Conservation (phyloP, 1,140 invertebrate genomes). For the Cherax destructor region DNA sequence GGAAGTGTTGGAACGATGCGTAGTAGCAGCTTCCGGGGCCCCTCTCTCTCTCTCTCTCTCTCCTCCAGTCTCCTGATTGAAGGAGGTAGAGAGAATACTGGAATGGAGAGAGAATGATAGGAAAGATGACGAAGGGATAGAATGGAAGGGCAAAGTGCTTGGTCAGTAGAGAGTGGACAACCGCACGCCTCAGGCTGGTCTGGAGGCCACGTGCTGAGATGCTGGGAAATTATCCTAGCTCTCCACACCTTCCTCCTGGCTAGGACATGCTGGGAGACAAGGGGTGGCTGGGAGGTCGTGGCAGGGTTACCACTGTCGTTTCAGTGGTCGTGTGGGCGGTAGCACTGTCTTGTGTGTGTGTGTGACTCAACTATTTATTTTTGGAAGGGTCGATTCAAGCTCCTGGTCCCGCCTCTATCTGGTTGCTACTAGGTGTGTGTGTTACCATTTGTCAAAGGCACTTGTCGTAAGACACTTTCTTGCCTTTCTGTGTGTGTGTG, state of each 20-base stretch:
- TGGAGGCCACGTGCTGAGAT: slow-evolving; percentile 46
- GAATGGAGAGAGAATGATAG: neutral
- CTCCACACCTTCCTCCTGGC: neutral
- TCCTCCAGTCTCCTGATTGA: neutral
- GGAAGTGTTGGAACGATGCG: slow-evolving; percentile 13
- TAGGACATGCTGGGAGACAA: neutral
- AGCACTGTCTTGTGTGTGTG: no score
- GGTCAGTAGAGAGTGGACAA: slow-evolving; percentile 38
- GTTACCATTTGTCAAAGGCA: no score
- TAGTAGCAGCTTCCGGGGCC: slow-evolving; percentile 15
- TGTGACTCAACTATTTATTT: no score
- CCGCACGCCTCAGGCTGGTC: slow-evolving; percentile 33
- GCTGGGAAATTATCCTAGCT: slow-evolving; percentile 8
- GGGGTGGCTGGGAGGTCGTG: neutral
- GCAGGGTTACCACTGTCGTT: neutral
- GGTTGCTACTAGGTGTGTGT: no score
- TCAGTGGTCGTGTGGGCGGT: no score
- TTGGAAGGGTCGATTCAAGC: no score
- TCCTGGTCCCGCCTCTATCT: no score
- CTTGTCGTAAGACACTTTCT: no score
- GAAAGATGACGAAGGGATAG: neutral
- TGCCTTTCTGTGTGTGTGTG: no score
- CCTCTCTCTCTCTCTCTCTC: no score
- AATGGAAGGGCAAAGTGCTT: neutral
- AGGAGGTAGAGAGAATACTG: neutral